A percentile compares a stretch with the other conserved stretches of the same genome.
Evolutionary conservation across 2,888 invertebrate genomes (phyloP).

Genomic region (Nomada fabriciana): DNA sequence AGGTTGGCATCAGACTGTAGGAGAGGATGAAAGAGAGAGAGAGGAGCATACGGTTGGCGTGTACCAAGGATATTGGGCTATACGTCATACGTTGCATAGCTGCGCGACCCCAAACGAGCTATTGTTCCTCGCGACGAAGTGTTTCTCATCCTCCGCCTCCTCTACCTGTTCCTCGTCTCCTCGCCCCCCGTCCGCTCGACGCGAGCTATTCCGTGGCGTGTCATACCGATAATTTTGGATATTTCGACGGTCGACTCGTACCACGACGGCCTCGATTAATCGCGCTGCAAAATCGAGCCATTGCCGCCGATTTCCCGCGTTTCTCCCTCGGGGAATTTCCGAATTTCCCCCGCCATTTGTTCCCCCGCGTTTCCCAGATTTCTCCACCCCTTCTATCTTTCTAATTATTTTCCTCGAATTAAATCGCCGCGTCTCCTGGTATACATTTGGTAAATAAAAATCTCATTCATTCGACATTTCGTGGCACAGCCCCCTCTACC

Average conservation of each 20-base stretch:
- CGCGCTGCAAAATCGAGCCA: slow-evolving; percentile 13
- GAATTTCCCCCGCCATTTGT: background rate
- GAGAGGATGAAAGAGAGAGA: slow-evolving; percentile 6
- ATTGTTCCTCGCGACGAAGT: slow-evolving; percentile 73
- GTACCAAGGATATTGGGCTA: slow-evolving; percentile 75
- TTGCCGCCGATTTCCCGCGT: slow-evolving; percentile 10
- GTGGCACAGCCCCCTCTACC: too few relatives aligned
- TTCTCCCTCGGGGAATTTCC: background rate
- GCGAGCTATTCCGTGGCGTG: slow-evolving; percentile 65
- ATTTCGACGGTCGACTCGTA: slow-evolving; percentile 55
- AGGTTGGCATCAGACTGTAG: background rate
- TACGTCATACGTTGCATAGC: slow-evolving; percentile 74
- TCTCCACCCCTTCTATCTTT: background rate
- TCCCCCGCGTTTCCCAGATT: background rate
- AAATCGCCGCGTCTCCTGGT: background rate
- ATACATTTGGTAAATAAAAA: too few relatives aligned
- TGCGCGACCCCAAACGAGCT: slow-evolving; percentile 74
- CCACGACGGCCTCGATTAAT: slow-evolving; percentile 57
- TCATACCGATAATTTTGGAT: slow-evolving; percentile 69
- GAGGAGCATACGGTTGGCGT: slow-evolving; percentile 60
- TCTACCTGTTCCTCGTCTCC: slow-evolving; percentile 3
- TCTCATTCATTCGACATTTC: too few relatives aligned
- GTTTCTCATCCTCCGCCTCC: slow-evolving; percentile 49
- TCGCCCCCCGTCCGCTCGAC: slow-evolving; percentile 1
- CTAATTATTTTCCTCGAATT: background rate